Percentiles rank a stretch among this genome's conserved stretches.
Evolutionary conservation across 2,113 vertebrate species (phyloP).

Genomic region (Cairina moschata): DNA sequence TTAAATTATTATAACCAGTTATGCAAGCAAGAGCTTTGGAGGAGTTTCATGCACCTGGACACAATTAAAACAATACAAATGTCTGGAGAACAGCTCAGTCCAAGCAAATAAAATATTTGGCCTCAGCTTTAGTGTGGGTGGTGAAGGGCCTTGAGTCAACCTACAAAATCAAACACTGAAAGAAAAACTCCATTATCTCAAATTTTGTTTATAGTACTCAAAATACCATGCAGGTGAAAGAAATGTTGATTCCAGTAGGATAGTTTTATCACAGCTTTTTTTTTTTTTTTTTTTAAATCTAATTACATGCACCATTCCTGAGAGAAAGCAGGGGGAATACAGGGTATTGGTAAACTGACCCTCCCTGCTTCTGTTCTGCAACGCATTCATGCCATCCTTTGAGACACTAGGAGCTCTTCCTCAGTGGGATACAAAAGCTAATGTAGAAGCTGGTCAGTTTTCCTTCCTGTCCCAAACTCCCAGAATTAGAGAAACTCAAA

Average conservation of each 20-base stretch:
- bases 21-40: slow-evolving; percentile 51
- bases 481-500: background rate
- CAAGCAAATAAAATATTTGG: slow-evolving; percentile 56
- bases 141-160: background rate
- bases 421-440: background rate
- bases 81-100: slow-evolving; percentile 40
- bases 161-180: background rate
- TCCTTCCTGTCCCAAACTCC: background rate
- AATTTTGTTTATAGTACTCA: background rate
- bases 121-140: slow-evolving; percentile 31
- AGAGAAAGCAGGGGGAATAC: background rate
- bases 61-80: slow-evolving; percentile 46
- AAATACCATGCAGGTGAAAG: background rate
- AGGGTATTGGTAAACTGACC: background rate
- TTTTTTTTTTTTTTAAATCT: background rate
- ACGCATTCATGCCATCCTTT: background rate
- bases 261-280: background rate
- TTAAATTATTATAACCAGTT: slow-evolving; percentile 28
- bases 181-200: background rate
- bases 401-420: background rate
- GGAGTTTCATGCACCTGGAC: slow-evolving; percentile 63
- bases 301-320: rapidly evolving
- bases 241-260: background rate
- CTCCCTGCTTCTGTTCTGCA: background rate
- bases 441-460: background rate